A percentile compares a stretch with the other conserved stretches of the same genome.
Evolutionary conservation across 2,113 vertebrate species (phyloP).

Genomic region (Poeciliopsis prolifica): DNA sequence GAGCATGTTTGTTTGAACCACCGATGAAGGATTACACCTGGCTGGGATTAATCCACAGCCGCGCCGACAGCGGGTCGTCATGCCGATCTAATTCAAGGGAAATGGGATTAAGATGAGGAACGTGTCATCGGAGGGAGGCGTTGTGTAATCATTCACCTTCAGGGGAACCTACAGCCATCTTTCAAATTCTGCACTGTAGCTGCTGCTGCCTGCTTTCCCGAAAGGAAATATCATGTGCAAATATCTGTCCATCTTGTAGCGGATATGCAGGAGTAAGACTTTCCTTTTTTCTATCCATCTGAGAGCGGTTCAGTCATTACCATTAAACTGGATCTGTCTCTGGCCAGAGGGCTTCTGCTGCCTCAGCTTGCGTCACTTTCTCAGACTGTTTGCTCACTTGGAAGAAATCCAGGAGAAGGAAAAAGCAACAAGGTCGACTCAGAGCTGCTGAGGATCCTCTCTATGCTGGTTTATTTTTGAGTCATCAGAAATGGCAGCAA

Average conservation of each 20-base stretch:
- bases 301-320: conserved; percentile 21
- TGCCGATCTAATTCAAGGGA: conserved; percentile 10
- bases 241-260: conserved; percentile 1
- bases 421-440: neutral
- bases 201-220: conserved; percentile 22
- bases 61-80: conserved; percentile 3
- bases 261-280: neutral
- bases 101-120: conserved; percentile 40
- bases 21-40: conserved; percentile 54
- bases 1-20: conserved; percentile 41
- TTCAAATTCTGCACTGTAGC: conserved; percentile 33
- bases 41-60: conserved; percentile 23
- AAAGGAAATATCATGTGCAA: conserved; percentile 10
- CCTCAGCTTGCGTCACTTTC: conserved; percentile 17
- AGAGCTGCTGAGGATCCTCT: neutral
- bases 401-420: neutral
- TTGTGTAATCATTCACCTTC: conserved; percentile 33
- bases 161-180: conserved; percentile 32
- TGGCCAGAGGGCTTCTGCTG: conserved; percentile 5
- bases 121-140: conserved; percentile 38
- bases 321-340: conserved; percentile 14
- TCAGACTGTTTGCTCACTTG: conserved; percentile 27
- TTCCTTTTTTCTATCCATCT: neutral
- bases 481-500: neutral
- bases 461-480: neutral